Base-by-base conservation (phyloP, 2,888 invertebrate species). In the Polyommatus icarus region DNA sequence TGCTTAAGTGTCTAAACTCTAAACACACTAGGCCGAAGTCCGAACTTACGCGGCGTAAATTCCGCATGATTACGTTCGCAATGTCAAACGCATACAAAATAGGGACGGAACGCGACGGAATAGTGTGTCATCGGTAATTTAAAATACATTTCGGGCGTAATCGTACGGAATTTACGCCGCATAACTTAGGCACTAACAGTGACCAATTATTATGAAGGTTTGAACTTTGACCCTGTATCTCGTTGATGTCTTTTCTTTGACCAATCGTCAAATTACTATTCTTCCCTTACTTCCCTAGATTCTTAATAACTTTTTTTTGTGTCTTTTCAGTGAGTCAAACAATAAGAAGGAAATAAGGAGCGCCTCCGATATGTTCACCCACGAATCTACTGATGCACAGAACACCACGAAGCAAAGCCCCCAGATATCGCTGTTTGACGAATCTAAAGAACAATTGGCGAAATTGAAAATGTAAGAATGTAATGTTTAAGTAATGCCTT, bases 391-490 rank as follows among this genome's bases (percentile, higher is more conserved):
- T 32, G 54, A n/a, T n/a, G 81, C 85, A 0, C 85, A 84, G 20
- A 86, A 86, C 77, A 87, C 85, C 84, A 18, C 81, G 80, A 77
- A 91, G 89, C 78, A 80, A 76, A 92, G 90, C 77, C 91, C 92
- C 0, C 87, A 87, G 78, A 90, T 90, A 78, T 93, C 93, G 0
- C 86, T 94, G n/a, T 94, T 93, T 82, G 89, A 92, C 81, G 88
- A 90, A 76, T 94, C 93, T 36, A 94, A 93, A 80, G 93, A 94
- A 59, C 87, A 89, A 0, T 83, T 92, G 3, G 92, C 92, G 8
- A 89, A 84, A 81, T 82, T 83, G 6, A 91, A 90, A 78, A 91
- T 93, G 94, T 94, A 79, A 32, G 32, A 32, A 32, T 32, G 36
- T 36, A 36, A 36, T 36, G 36, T 36, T 36, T 36, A 36, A 36